Evolutionary conservation across 2,113 vertebrate genomes (phyloP).

Genomic region (Platysteira castanea): DNA sequence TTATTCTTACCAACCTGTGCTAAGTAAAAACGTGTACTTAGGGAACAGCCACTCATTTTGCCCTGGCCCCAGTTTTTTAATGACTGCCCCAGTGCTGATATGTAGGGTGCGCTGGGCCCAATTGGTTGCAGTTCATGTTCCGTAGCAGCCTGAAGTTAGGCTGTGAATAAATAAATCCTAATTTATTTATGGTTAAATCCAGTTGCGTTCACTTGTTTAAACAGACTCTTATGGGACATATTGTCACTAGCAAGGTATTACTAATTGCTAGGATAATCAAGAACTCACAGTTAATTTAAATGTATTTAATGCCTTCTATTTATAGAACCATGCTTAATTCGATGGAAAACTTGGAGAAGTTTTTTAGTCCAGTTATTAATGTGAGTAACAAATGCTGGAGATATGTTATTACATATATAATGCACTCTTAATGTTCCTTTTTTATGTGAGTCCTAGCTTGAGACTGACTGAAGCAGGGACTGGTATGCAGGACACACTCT

Average conservation of each 20-base stretch:
- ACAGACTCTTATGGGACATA: neutral
- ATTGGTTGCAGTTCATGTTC: neutral
- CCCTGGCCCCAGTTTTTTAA: neutral
- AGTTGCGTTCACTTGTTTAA: neutral
- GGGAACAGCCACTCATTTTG: neutral
- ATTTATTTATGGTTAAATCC: constrained; percentile 31
- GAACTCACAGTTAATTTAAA: constrained; percentile 18
- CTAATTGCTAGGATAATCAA: constrained; percentile 16
- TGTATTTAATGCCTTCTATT: neutral
- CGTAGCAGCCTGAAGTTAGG: neutral
- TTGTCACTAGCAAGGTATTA: neutral
- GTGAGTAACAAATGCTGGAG: neutral
- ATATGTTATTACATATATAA: neutral
- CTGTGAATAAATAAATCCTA: neutral
- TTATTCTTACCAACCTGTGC: neutral
- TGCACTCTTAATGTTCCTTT: neutral
- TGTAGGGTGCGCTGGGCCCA: neutral
- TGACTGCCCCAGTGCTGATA: neutral
- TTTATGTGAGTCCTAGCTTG: neutral
- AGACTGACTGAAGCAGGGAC: neutral
- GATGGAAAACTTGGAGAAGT: neutral
- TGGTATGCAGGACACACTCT: neutral
- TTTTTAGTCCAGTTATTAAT: neutral
- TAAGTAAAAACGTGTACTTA: neutral
- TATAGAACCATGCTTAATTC: neutral